Conservation (phyloP, 2,113 vertebrate species). For the Colaptes auratus region DNA sequence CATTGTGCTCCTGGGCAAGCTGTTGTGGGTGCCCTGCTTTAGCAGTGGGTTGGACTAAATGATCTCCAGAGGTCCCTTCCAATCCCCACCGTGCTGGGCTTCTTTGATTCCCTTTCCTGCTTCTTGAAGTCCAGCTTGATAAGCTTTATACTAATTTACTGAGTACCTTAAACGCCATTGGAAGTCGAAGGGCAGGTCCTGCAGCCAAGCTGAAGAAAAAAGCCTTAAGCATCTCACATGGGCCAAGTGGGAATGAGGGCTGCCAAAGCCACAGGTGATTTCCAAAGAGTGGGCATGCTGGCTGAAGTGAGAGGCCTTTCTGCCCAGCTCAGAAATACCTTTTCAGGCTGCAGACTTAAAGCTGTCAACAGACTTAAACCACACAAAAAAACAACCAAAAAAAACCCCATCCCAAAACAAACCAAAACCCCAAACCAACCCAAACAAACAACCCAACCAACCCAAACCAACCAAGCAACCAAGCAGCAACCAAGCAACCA, state of each 20-base stretch:
- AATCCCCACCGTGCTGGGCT: too few species aligned
- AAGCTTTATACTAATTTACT: background rate
- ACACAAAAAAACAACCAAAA: background rate
- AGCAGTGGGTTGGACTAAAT: too few species aligned
- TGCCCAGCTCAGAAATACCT: fast-evolving
- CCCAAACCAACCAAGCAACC: too few species aligned
- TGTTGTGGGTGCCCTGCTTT: too few species aligned
- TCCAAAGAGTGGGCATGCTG: background rate
- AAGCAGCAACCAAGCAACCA: too few species aligned
- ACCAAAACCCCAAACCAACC: too few species aligned
- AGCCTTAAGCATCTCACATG: background rate
- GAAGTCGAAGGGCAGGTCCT: background rate
- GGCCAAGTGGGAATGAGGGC: background rate
- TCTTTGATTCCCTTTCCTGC: too few species aligned
- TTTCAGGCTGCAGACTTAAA: background rate
- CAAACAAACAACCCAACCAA: too few species aligned
- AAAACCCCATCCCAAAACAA: too few species aligned
- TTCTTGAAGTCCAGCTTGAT: background rate
- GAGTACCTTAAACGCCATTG: background rate
- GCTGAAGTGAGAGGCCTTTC: background rate
- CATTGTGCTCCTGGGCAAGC: too few species aligned
- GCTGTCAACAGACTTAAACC: background rate
- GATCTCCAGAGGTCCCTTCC: too few species aligned
- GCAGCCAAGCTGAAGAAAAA: background rate
- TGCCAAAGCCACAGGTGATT: background rate